A percentile compares a stretch with the other conserved stretches of the same genome.
These are phyloP conservation scores for Myrmophylax atrothorax DNA, from an alignment of 2,113 vertebrate genomes.

Conservation along the genomic window DNA sequence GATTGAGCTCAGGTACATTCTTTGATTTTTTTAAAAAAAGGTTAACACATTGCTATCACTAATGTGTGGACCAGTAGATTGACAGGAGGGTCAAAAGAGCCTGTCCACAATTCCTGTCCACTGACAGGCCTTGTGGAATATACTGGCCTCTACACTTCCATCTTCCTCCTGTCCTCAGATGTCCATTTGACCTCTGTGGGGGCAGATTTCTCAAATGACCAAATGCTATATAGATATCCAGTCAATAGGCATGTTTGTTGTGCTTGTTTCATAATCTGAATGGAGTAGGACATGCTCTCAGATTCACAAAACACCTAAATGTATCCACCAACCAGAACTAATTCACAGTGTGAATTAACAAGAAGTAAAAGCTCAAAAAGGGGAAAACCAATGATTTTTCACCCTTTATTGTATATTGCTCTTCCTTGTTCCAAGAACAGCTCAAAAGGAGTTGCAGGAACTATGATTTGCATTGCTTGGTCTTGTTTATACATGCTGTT, in stretches of 20 bases:
- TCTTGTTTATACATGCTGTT: conserved; percentile 37
- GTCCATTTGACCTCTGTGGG: neutral
- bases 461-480: conserved; percentile 36
- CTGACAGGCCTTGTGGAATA: neutral
- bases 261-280: neutral
- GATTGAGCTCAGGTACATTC: neutral
- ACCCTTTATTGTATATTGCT: neutral
- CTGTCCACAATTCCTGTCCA: neutral
- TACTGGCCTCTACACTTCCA: neutral
- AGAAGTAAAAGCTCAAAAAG: neutral
- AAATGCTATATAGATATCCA: neutral
- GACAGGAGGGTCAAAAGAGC: neutral
- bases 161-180: neutral
- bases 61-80: neutral
- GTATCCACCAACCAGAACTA: conserved; percentile 13
- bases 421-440: conserved; percentile 2
- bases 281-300: neutral
- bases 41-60: neutral
- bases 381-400: neutral
- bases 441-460: conserved; percentile 2
- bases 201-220: neutral
- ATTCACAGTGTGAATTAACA: neutral
- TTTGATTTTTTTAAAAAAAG: neutral
- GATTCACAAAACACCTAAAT: neutral
- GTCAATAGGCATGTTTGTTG: neutral